These are phyloP conservation scores for Hemicrepidius hirtus DNA, from an alignment of 2,888 invertebrate species.

Conservation along the genomic window DNA sequence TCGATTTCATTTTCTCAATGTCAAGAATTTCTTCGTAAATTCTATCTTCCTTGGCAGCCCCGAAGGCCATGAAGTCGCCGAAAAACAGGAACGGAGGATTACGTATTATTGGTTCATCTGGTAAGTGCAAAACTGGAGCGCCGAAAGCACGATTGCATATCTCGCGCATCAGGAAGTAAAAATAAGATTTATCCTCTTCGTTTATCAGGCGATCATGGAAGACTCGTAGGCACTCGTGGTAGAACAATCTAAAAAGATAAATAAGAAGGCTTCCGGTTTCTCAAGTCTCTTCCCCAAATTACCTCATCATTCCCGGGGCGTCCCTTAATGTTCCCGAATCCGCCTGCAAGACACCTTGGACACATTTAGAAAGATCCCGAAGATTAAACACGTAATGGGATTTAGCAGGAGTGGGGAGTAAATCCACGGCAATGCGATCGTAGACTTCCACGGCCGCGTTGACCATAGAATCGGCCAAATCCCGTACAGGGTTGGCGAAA, in stretches of 20 bases:
- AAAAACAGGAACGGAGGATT: constrained; percentile 83
- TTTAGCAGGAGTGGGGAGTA: constrained; percentile 93
- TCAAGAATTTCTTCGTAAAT: constrained; percentile 90
- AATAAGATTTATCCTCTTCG: constrained; percentile 86
- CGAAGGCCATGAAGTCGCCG: constrained; percentile 89
- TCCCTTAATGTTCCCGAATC: constrained; percentile 80
- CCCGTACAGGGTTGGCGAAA: constrained; percentile 82
- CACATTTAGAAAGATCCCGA: constrained; percentile 91
- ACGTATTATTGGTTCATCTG: constrained; percentile 76
- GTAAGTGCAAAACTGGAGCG: constrained; percentile 76
- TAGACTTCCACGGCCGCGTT: constrained; percentile 91
- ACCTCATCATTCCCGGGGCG: constrained; percentile 81
- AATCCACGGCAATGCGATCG: constrained; percentile 83
- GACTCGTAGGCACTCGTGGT: constrained; percentile 93
- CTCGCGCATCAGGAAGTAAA: constrained; percentile 82
- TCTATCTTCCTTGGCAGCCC: constrained; percentile 81
- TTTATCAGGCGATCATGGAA: constrained; percentile 94
- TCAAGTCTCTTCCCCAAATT: constrained; percentile 33
- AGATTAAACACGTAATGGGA: constrained; percentile 96
- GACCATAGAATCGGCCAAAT: constrained; percentile 83
- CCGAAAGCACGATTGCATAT: constrained; percentile 80
- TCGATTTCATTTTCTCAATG: constrained; percentile 79
- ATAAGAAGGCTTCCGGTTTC: background rate
- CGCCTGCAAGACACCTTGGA: constrained; percentile 92
- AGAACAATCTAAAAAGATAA: constrained; percentile 81